Evolutionary conservation across 2,888 invertebrate genomes (phyloP).

Genomic region (Cheilosia vernalis): DNA sequence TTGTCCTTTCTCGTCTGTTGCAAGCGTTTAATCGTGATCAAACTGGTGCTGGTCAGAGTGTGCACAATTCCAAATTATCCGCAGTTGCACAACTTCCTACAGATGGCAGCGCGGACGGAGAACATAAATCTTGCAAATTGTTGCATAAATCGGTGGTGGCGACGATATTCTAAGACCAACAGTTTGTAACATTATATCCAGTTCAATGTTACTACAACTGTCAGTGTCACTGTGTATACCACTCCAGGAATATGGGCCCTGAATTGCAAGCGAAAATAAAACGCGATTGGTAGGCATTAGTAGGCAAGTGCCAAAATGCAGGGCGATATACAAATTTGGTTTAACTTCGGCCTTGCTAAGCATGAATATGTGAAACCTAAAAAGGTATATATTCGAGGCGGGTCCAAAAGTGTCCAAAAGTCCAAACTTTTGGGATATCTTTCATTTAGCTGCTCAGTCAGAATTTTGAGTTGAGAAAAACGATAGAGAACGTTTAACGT

Average conservation of each 20-base stretch:
- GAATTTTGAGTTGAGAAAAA: no score
- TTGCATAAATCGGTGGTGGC: conserved; percentile 40
- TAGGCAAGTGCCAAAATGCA: no score
- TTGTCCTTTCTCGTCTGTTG: conserved; percentile 11
- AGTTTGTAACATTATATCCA: conserved; percentile 17
- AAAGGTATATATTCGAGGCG: no score
- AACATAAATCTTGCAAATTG: conserved; percentile 49
- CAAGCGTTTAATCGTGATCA: conserved; percentile 32
- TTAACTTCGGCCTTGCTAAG: no score
- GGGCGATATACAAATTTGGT: no score
- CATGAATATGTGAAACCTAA: no score
- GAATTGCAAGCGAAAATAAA: no score
- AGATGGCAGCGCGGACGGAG: not conserved
- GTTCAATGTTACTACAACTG: not conserved
- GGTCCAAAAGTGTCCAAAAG: no score
- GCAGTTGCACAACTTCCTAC: conserved; percentile 16
- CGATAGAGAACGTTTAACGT: no score
- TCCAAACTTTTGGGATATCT: no score
- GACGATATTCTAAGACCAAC: conserved; percentile 31
- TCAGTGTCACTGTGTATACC: not conserved
- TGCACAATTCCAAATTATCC: conserved; percentile 25
- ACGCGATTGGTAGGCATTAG: no score
- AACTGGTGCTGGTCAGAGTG: conserved; percentile 28
- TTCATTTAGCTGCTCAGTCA: no score
- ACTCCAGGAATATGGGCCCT: not conserved